Evolutionary conservation across 1,140 invertebrate genomes (phyloP).

Genomic region (Trachymyrmex cornetzi): DNA sequence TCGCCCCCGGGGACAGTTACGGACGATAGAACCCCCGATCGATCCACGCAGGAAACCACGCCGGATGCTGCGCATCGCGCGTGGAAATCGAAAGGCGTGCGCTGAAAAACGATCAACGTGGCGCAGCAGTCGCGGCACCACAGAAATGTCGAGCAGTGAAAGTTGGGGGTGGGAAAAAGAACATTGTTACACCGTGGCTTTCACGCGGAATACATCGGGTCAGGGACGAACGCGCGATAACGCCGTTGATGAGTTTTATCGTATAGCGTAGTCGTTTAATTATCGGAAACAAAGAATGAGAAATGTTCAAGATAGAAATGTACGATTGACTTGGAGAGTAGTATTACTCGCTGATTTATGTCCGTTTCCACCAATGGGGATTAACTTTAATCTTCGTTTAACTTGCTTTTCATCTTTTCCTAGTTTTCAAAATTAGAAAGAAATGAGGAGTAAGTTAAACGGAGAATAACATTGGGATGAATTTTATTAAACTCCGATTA

Average conservation of each 20-base stretch:
- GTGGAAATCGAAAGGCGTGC: constrained; percentile 52
- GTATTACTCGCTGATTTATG: no score
- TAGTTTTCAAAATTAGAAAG: no score
- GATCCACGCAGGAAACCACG: constrained; percentile 44
- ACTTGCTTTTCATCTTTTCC: no score
- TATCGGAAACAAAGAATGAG: neutral
- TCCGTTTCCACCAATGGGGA: no score
- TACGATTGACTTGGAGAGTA: neutral
- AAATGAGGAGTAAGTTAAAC: no score
- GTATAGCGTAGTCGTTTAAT: neutral
- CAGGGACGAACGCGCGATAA: constrained; percentile 19
- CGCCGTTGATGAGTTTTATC: neutral
- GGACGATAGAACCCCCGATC: constrained; percentile 39
- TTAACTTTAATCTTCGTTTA: no score
- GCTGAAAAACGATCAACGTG: constrained; percentile 37
- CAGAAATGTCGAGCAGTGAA: constrained; percentile 60
- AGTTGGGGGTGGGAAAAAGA: constrained; percentile 45
- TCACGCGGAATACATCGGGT: constrained; percentile 35
- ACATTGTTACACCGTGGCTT: constrained; percentile 24
- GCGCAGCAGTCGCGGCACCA: neutral
- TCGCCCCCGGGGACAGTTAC: neutral
- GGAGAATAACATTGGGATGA: no score
- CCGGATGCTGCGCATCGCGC: constrained; percentile 52
- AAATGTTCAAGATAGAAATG: neutral
- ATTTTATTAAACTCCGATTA: no score